Evolutionary conservation across 2,888 invertebrate species (phyloP).

Genomic region (Galerucella pusilla): DNA sequence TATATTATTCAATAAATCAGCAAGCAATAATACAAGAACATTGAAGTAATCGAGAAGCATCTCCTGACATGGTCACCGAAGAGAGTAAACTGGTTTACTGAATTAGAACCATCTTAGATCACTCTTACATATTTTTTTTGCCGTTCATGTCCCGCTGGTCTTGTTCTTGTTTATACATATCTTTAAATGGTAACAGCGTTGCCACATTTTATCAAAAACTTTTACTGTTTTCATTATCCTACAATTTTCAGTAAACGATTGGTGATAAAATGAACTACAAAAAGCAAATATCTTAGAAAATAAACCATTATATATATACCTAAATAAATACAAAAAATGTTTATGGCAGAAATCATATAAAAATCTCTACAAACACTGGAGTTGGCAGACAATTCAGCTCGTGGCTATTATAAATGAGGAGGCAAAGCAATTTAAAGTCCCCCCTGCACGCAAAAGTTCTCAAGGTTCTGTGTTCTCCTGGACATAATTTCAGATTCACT

Average conservation of each 20-base stretch:
- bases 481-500: too few species aligned
- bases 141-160: constrained; percentile 62
- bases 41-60: constrained; percentile 60
- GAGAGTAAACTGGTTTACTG: constrained; percentile 63
- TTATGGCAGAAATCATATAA: too few species aligned
- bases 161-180: constrained; percentile 61
- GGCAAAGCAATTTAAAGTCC: too few species aligned
- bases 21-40: constrained; percentile 21
- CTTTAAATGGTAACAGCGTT: constrained; percentile 46
- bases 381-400: too few species aligned
- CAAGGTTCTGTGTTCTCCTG: too few species aligned
- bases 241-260: background rate
- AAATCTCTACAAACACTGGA: too few species aligned
- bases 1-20: background rate
- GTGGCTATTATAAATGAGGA: too few species aligned
- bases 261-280: too few species aligned
- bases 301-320: too few species aligned
- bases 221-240: background rate
- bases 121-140: constrained; percentile 55
- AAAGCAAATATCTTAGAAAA: too few species aligned
- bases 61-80: constrained; percentile 62
- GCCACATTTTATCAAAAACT: constrained; percentile 18
- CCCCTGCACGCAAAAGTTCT: too few species aligned
- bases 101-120: constrained; percentile 63
- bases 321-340: too few species aligned